Base-by-base conservation (phyloP, 2,113 vertebrate species). In the Origma solitaria region DNA sequence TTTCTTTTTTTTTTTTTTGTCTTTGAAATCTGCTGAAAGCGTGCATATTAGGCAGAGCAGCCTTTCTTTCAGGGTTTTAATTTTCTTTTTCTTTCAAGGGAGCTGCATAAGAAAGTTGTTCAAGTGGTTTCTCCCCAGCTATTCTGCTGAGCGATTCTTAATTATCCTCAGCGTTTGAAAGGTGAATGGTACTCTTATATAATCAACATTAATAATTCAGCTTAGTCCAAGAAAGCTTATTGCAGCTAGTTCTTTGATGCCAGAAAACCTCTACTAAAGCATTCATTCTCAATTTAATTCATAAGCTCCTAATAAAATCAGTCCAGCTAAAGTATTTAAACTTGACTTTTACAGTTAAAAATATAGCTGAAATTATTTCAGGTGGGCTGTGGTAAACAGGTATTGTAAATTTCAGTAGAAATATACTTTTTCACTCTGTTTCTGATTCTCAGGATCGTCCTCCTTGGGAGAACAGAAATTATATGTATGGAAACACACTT, bases 141-240 rank as follows among this genome's bases (percentile, higher is more conserved):
- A 57, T 90, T 92, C 69, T 73, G 45, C 44, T 84, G 76, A 88
- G 51, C 0, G 23, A 92, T 91, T 81, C 89, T 68, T 94, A 94
- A 97, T 96, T 90, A 90, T 84, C 75, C 82, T 94, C 77, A 71
- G 24, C 66, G 23, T 93, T 96, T 92, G 78, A 89, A 97, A 97
- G 86, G 96, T 96, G 95, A 97, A 91, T 73, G 50, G 65, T 94
- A 71, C 79, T 93, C 86, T 97, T 97, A 94, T 86, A 89, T 97
- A 95, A 97, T 92, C 84, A 90, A 89, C 62, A 50, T 96, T 71
- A 73, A 66, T 96, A 94, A 96, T 96, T 94, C 61, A 85, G 49
- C 27, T 75, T 81, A 65, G 87, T 77, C 83, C 53, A 78, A 82
- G 94, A 94, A 90, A 95, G 70, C 73, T 94, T 81, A 72, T 57